Conservation (phyloP, 2,113 vertebrate genomes). For the Corythaeola cristata region DNA sequence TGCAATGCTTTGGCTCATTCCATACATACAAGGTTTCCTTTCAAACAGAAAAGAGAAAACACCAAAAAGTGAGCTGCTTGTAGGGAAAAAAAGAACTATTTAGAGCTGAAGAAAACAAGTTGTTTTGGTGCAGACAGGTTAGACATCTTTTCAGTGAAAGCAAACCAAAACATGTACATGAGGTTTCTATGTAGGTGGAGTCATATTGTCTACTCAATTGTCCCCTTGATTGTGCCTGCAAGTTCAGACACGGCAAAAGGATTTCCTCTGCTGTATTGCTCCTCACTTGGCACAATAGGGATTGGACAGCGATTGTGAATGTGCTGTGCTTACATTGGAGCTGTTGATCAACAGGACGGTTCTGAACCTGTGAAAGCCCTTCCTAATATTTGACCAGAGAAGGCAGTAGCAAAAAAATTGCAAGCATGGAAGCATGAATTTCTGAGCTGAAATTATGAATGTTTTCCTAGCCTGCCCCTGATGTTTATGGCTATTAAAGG, state of each 20-base stretch:
- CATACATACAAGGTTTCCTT: constrained; percentile 93
- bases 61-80: neutral
- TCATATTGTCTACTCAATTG: neutral
- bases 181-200: neutral
- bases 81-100: neutral
- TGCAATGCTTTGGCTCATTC: constrained; percentile 92
- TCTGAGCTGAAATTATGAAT: neutral
- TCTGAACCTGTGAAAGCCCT: neutral
- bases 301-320: neutral
- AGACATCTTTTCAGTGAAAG: neutral
- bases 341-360: neutral
- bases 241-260: neutral
- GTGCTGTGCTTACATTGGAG: neutral
- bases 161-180: neutral
- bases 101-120: neutral
- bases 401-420: neutral
- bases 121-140: neutral
- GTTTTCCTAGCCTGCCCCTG: neutral
- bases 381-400: neutral
- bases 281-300: neutral
- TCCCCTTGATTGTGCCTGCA: neutral
- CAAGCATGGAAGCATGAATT: neutral
- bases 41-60: neutral
- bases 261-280: neutral
- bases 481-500: neutral